Base-by-base conservation (phyloP, 2,113 vertebrate genomes). In the Prochilodus magdalenae region DNA sequence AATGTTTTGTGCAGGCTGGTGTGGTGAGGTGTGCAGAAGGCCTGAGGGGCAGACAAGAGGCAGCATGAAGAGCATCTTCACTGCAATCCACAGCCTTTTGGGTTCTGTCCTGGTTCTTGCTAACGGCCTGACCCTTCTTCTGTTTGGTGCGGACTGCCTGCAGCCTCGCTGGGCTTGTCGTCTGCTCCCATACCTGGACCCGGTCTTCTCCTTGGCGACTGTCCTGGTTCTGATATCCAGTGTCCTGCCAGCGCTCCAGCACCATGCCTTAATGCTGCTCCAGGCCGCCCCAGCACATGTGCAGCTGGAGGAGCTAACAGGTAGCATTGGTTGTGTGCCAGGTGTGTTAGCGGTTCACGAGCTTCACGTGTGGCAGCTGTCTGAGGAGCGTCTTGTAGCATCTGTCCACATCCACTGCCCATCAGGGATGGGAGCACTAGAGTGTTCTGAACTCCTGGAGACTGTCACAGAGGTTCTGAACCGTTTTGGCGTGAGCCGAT, bases 311-410 rank as follows among this genome's bases (percentile, higher is more conserved):
- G 89, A 92, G 13, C 83, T 95, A 18, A 72, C 63, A 1, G 16
- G 24, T 27, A 89, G 83, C 76, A 91, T 95, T 6, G 27, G 75
- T 0, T 55, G 67, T 0, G 86, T 95, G 16, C 89, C 90, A 0
- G 93, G 93, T 7, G 93, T 94, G 30, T 77, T 88, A 67, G 90
- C 87, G 1, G 85, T 94, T 73, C 94, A 95, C 30, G 92, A 95
- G 27, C 92, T 95, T 27, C 94, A 95, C 6, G 49, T 95, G 73
- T 95, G 94, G 94, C 88, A 94, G 84, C 80, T 95, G 22, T 88
- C 83, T 0, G 90, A 90, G 6, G 85, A 77, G 0, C 80, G 86
- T 4, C 3, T 30, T 0, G 94, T 94, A 85, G 94, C 94, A 0
- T 93, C 94, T 2, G 92, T 94, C 55, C 94, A 95, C 1, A 86